These are phyloP conservation scores for Fratercula arctica DNA, from an alignment of 2,797 vertebrate genomes.

Conservation along the genomic window DNA sequence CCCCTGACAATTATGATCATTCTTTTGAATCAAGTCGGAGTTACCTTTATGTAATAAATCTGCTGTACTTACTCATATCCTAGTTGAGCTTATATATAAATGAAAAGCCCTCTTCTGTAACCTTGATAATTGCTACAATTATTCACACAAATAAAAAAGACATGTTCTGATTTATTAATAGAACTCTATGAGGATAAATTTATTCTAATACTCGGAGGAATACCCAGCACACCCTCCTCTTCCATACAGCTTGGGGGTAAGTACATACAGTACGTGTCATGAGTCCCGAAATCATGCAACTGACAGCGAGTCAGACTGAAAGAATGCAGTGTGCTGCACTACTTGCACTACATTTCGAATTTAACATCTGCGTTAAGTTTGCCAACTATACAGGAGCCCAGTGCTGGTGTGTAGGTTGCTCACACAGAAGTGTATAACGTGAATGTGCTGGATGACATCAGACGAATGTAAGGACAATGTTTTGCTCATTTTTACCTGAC, in stretches of 20 bases:
- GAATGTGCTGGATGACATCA: background rate
- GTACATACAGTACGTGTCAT: background rate
- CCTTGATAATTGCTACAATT: slow-evolving; percentile 61
- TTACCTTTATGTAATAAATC: slow-evolving; percentile 12
- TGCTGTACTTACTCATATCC: slow-evolving; percentile 3
- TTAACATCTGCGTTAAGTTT: slow-evolving; percentile 8
- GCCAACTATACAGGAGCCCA: background rate
- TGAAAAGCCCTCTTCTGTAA: slow-evolving; percentile 31
- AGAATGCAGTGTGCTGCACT: background rate
- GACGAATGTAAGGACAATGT: background rate
- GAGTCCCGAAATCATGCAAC: background rate
- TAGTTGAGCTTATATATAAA: slow-evolving; percentile 32
- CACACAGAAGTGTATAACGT: background rate
- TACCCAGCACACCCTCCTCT: slow-evolving; percentile 28
- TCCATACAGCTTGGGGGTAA: slow-evolving; percentile 43
- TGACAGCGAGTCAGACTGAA: background rate
- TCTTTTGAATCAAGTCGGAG: slow-evolving; percentile 16
- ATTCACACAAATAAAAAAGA: slow-evolving; percentile 63
- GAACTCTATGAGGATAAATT: slow-evolving; percentile 36
- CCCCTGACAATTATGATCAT: background rate
- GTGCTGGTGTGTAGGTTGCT: background rate
- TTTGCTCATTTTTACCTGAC: background rate
- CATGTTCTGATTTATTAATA: slow-evolving; percentile 54
- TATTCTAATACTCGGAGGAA: slow-evolving; percentile 50
- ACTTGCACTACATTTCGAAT: slow-evolving; percentile 12